Evolutionary conservation across 2,888 invertebrate species (phyloP).

Genomic region (Eurytoma adleriae): DNA sequence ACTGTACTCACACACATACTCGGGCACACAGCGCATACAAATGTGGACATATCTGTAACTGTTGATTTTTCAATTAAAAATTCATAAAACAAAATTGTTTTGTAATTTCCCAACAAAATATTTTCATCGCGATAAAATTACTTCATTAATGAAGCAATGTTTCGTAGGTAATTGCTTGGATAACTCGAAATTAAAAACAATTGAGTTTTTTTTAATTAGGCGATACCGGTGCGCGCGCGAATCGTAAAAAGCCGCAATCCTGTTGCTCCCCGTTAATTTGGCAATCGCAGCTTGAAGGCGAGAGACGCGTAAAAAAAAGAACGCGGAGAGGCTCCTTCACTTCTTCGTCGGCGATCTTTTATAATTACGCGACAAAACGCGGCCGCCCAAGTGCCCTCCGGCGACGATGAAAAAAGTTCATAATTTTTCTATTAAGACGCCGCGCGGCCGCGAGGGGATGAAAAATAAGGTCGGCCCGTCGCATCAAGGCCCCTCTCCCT

Average conservation of each 20-base stretch:
- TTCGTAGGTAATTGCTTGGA: no score
- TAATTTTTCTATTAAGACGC: conserved; percentile 75
- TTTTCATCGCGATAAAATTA: no score
- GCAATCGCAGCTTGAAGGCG: conserved; percentile 13
- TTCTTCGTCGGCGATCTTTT: conserved; percentile 61
- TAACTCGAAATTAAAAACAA: conserved; percentile 45
- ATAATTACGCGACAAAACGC: conserved; percentile 62
- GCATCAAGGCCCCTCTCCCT: no score
- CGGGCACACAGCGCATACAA: no score
- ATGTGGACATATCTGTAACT: no score
- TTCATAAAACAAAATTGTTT: no score
- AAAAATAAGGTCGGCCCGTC: no score
- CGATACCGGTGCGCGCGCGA: background rate
- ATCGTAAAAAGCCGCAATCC: conserved; percentile 22
- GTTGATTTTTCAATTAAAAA: no score
- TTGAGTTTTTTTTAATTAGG: conserved; percentile 46
- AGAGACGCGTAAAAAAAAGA: conserved; percentile 20
- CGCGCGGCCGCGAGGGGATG: conserved; percentile 57
- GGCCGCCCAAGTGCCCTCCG: conserved; percentile 68
- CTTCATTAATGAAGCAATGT: no score
- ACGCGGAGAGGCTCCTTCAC: conserved; percentile 44
- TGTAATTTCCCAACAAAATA: no score
- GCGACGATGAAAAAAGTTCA: conserved; percentile 72
- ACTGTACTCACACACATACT: no score
- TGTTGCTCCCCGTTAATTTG: conserved; percentile 22